These are phyloP conservation scores for Neosilurus hyrtlii DNA, from an alignment of 2,797 vertebrate species.

Conservation along the genomic window DNA sequence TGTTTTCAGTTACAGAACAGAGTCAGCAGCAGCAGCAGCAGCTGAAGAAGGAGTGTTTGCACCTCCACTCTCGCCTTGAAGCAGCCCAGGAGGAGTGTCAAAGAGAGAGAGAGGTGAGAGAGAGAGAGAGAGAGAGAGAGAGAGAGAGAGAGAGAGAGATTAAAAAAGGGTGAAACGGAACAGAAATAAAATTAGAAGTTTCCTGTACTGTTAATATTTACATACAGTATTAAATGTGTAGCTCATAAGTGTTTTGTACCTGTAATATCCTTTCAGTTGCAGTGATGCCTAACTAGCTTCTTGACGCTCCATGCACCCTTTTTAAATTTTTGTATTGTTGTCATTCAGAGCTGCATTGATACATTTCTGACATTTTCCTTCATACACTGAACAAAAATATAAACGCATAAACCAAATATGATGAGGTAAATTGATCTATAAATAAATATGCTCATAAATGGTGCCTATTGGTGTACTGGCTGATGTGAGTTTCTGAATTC, in stretches of 20 bases:
- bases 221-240: background rate
- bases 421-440: too few species aligned
- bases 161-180: background rate
- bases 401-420: too few species aligned
- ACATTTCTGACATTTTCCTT: background rate
- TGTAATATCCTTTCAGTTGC: background rate
- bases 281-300: background rate
- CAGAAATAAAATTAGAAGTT: background rate
- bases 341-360: background rate
- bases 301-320: background rate
- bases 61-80: slow-evolving; percentile 82
- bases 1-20: slow-evolving; percentile 70
- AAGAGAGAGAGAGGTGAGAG: slow-evolving; percentile 82
- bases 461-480: too few species aligned
- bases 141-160: background rate
- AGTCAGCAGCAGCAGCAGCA: slow-evolving; percentile 77
- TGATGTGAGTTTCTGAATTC: too few species aligned
- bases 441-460: too few species aligned
- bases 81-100: slow-evolving; percentile 76
- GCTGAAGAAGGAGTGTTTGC: slow-evolving; percentile 78
- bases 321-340: background rate
- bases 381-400: too few species aligned
- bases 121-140: background rate
- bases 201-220: background rate
- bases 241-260: background rate